Conservation (phyloP, 2,113 vertebrate species). For the Gopherus flavomarginatus region DNA sequence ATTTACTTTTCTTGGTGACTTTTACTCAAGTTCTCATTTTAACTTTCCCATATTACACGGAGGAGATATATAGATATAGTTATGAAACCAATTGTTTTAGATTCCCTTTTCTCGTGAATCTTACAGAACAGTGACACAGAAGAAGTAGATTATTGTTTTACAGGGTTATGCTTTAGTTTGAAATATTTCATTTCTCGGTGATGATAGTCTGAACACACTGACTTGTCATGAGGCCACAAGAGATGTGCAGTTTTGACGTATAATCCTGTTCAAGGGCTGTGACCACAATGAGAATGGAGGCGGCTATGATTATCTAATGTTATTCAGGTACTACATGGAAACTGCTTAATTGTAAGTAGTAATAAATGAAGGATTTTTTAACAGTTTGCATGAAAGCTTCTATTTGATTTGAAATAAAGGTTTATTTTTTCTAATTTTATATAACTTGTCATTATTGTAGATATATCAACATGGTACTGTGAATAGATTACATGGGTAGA, state of each 20-base stretch:
- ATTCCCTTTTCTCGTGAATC: neutral
- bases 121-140: neutral
- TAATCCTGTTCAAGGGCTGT: neutral
- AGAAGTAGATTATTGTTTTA: neutral
- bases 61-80: neutral
- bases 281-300: neutral
- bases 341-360: neutral
- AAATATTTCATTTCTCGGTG: neutral
- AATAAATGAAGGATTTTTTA: neutral
- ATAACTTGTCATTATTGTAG: neutral
- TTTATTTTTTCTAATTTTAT: neutral
- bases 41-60: neutral
- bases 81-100: neutral
- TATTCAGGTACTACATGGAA: neutral
- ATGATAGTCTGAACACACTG: neutral
- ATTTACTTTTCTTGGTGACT: neutral
- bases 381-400: neutral
- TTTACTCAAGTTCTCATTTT: constrained; percentile 2
- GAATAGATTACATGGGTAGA: neutral
- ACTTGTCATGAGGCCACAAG: neutral
- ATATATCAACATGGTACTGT: neutral
- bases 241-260: neutral
- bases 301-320: neutral
- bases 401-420: neutral
- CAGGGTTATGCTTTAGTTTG: neutral